Conservation (phyloP, 1,140 invertebrate species). For the Lepidurus packardi region DNA sequence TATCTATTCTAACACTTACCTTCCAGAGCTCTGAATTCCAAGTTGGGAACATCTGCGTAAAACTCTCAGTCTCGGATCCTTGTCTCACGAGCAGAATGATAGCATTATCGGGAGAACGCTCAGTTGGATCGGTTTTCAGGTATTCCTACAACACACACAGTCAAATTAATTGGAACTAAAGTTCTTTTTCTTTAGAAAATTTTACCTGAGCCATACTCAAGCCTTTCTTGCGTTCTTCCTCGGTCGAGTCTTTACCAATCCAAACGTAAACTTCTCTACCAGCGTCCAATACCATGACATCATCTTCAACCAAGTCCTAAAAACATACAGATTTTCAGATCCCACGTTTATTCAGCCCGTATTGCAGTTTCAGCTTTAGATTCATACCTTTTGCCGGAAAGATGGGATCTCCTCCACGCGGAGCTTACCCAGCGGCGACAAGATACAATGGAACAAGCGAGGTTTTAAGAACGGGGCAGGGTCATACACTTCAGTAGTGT, state of each 20-base stretch:
- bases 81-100: slow-evolving; percentile 58
- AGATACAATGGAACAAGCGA: slow-evolving; percentile 61
- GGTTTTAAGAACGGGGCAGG: slow-evolving; percentile 45
- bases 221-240: slow-evolving; percentile 57
- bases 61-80: slow-evolving; percentile 59
- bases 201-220: slow-evolving; percentile 54
- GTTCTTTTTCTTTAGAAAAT: background rate
- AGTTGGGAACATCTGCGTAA: slow-evolving; percentile 60
- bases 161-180: slow-evolving; percentile 20
- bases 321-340: slow-evolving; percentile 32
- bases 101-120: slow-evolving; percentile 51
- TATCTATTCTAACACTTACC: slow-evolving; percentile 43
- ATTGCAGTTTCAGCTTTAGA: background rate
- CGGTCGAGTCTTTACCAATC: slow-evolving; percentile 64
- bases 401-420: slow-evolving; percentile 61
- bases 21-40: slow-evolving; percentile 62
- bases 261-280: slow-evolving; percentile 68
- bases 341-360: background rate
- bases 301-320: slow-evolving; percentile 68
- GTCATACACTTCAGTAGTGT: slow-evolving; percentile 47
- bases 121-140: slow-evolving; percentile 49
- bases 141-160: slow-evolving; percentile 51
- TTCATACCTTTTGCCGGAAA: slow-evolving; percentile 52
- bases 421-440: slow-evolving; percentile 52
- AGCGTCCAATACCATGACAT: slow-evolving; percentile 65